A percentile compares a stretch with the other conserved stretches of the same genome.
Evolutionary conservation across 2,888 invertebrate genomes (phyloP).

Genomic region (Endotricha flammealis): DNA sequence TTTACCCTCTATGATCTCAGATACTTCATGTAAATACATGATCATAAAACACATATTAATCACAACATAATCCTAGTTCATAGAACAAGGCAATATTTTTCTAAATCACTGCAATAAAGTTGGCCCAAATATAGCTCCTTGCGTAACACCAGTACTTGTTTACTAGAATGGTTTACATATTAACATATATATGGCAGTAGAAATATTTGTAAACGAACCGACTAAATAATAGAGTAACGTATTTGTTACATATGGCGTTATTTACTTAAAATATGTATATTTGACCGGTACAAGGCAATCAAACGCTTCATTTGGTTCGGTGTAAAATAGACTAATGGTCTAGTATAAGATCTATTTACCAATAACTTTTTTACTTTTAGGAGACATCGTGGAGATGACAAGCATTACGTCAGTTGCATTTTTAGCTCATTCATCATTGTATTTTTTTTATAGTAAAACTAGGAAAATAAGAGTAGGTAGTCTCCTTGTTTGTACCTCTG

Average conservation of each 20-base stretch:
- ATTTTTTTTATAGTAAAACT: conserved; percentile 5
- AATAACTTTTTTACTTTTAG: background rate
- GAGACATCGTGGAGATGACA: background rate
- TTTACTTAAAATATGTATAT: conserved; percentile 9
- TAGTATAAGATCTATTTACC: background rate
- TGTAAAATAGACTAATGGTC: background rate
- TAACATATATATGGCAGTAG: conserved; percentile 5
- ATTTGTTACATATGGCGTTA: conserved; percentile 3
- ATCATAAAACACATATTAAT: no score
- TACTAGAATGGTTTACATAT: conserved; percentile 4
- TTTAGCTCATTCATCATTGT: conserved; percentile 10
- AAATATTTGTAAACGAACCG: conserved; percentile 10
- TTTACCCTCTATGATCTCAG: background rate
- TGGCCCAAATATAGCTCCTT: conserved; percentile 11
- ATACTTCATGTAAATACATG: background rate
- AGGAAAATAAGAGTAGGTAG: no score
- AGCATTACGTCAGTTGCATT: conserved; percentile 10
- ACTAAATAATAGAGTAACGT: conserved; percentile 2
- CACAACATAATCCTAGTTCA: no score
- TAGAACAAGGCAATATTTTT: no score
- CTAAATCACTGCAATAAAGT: background rate
- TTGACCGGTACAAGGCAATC: conserved; percentile 9
- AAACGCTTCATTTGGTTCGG: background rate
- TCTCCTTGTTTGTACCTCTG: no score
- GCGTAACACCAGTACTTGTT: conserved; percentile 10